phyloP scores from a whole-genome alignment of 2,113 vertebrate species.

The Oreamnos americanus region DNA sequence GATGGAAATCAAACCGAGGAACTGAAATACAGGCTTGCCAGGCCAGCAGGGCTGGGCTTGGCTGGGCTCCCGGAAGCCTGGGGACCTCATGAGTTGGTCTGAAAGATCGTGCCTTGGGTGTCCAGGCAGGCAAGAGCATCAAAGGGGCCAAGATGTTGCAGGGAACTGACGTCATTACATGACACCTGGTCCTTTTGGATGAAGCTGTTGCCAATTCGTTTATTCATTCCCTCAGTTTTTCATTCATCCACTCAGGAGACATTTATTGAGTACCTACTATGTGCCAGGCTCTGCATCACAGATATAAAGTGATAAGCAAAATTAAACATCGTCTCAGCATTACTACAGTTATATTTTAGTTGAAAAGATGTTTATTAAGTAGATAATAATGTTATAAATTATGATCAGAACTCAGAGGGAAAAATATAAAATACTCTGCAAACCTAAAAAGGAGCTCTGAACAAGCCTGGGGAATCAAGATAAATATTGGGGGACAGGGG shows the following conservation, averaged over 20 bases:
- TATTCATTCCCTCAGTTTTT: background rate
- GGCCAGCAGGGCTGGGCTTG: background rate
- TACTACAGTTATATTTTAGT: background rate
- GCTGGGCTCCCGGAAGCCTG: background rate
- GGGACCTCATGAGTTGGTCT: background rate
- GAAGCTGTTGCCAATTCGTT: background rate
- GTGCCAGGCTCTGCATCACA: background rate
- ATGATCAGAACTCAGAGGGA: background rate
- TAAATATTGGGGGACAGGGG: rapidly evolving
- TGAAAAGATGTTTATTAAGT: background rate
- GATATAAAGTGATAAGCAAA: background rate
- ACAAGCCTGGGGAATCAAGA: background rate
- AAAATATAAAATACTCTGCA: background rate
- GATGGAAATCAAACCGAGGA: constrained; percentile 57
- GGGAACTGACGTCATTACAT: background rate
- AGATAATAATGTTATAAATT: background rate
- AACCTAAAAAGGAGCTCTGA: background rate
- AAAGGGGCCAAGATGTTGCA: background rate
- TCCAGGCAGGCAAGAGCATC: background rate
- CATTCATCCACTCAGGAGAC: background rate
- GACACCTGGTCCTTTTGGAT: background rate
- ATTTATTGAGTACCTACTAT: background rate
- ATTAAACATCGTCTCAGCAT: background rate
- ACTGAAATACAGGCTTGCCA: constrained; percentile 34
- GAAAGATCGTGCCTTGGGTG: background rate